phyloP scores from a whole-genome alignment of 2,888 invertebrate genomes.

The Heterodera filipjevi region DNA sequence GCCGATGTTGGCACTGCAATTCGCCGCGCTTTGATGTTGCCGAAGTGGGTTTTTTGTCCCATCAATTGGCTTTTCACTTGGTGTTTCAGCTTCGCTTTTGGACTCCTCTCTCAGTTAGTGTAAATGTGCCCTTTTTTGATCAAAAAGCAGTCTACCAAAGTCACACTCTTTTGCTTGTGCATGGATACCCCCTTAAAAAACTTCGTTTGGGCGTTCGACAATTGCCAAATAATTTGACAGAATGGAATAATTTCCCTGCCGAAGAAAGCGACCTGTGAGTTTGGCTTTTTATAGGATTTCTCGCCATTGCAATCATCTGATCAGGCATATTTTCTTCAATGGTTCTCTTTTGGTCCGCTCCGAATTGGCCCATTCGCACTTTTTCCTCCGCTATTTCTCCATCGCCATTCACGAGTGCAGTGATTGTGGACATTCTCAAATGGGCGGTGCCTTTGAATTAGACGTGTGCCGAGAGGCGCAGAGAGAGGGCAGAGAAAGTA shows the following conservation, averaged over 20 bases:
- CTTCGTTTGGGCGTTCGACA: conserved; percentile 44
- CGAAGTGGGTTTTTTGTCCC: conserved; percentile 30
- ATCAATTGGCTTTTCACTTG: too few relatives aligned
- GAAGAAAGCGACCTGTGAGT: conserved; percentile 3
- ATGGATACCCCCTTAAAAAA: conserved; percentile 52
- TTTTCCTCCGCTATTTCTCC: conserved; percentile 46
- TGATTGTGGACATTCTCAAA: conserved; percentile 34
- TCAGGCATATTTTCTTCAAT: conserved; percentile 39
- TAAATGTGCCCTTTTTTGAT: not conserved
- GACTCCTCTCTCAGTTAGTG: conserved; percentile 21
- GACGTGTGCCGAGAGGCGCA: conserved; percentile 30
- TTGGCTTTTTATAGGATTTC: not conserved
- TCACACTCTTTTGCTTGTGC: conserved; percentile 40
- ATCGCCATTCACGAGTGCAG: conserved; percentile 43
- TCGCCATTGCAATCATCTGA: not conserved
- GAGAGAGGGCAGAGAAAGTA: not conserved
- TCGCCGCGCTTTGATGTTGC: conserved; percentile 37
- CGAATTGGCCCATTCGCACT: conserved; percentile 42
- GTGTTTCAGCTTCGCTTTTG: conserved; percentile 29
- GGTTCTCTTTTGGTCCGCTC: conserved; percentile 36
- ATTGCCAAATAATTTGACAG: conserved; percentile 40
- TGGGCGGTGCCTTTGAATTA: conserved; percentile 38
- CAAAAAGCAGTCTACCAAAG: not conserved
- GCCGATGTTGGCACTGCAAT: conserved; percentile 54
- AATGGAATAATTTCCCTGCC: conserved; percentile 23